A percentile compares a stretch with the other conserved stretches of the same genome.
Conservation (phyloP, 2,888 invertebrate genomes). For the Cecidostiba fungosa region DNA sequence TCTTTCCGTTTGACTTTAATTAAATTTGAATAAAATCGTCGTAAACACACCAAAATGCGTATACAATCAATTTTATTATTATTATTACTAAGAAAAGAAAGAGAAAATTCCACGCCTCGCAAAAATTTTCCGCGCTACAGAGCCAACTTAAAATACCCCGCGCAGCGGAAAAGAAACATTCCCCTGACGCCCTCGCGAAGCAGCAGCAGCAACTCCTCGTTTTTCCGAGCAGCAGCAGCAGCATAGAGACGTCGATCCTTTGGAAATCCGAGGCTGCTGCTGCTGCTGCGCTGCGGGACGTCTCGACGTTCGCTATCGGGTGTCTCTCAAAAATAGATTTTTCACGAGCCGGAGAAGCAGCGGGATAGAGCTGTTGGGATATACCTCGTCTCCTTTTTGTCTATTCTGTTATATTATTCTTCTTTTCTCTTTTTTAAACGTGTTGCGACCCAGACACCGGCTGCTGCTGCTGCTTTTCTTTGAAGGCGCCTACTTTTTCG, state of each 20-base stretch:
- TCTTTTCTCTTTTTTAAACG: background rate
- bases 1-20: background rate
- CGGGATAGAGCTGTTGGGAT: slow-evolving; percentile 46
- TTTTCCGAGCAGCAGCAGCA: slow-evolving; percentile 27
- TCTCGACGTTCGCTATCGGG: slow-evolving; percentile 54
- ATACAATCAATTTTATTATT: background rate
- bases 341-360: slow-evolving; percentile 25
- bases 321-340: slow-evolving; percentile 62
- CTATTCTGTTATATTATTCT: background rate
- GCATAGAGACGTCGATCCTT: slow-evolving; percentile 58
- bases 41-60: background rate
- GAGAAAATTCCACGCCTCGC: background rate
- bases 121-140: background rate
- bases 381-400: slow-evolving; percentile 9
- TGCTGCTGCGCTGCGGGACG: slow-evolving; percentile 53
- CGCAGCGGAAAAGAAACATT: slow-evolving; percentile 1
- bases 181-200: background rate
- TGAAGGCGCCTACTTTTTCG: background rate
- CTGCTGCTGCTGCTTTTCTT: background rate
- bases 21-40: background rate
- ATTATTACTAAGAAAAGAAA: background rate
- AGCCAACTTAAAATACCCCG: background rate
- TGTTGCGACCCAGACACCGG: background rate
- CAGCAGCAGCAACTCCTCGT: background rate
- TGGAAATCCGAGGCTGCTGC: slow-evolving; percentile 57